A percentile compares a stretch with the other conserved stretches of the same genome.
Conservation (phyloP, 2,888 invertebrate species). For the Tetragnatha montana region DNA sequence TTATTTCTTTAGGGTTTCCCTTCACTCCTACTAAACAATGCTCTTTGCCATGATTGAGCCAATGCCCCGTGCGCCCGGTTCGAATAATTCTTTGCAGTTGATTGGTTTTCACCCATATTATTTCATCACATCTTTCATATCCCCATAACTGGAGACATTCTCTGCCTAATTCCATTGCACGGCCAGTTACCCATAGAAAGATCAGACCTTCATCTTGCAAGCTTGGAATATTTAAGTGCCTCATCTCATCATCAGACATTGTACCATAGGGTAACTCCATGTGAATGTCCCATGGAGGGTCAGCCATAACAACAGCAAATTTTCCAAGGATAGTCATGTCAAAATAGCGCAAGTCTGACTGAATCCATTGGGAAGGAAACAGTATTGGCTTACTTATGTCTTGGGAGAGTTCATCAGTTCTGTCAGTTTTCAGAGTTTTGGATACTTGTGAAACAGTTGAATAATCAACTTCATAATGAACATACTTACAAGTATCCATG, state of each 20-base stretch:
- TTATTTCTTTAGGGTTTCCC: slow-evolving; percentile 91
- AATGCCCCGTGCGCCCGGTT: slow-evolving; percentile 97
- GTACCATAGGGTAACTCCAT: slow-evolving; percentile 99
- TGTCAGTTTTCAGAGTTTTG: slow-evolving; percentile 53
- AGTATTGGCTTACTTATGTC: slow-evolving; percentile 76
- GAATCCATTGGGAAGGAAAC: slow-evolving; percentile 96
- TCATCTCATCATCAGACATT: slow-evolving; percentile 99
- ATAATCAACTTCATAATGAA: slow-evolving; percentile 95
- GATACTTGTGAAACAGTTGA: slow-evolving; percentile 64
- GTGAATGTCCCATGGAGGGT: slow-evolving; percentile 99
- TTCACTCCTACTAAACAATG: slow-evolving; percentile 98
- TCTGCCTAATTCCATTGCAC: slow-evolving; percentile 96
- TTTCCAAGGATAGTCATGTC: slow-evolving; percentile 95
- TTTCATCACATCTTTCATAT: slow-evolving; percentile 95
- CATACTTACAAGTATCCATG: slow-evolving; percentile 98
- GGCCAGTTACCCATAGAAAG: slow-evolving; percentile 98
- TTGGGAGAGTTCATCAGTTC: slow-evolving; percentile 54
- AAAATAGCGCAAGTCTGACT: slow-evolving; percentile 93
- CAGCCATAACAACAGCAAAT: slow-evolving; percentile 99
- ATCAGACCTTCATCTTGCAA: slow-evolving; percentile 96
- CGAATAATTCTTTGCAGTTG: slow-evolving; percentile 97
- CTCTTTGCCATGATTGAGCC: slow-evolving; percentile 99
- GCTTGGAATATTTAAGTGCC: slow-evolving; percentile 93
- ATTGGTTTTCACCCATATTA: slow-evolving; percentile 99
- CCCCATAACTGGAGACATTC: slow-evolving; percentile 98